Percentiles rank a stretch among this genome's conserved stretches.
Conservation (phyloP, 2,113 vertebrate species). For the Trachemys scripta region DNA sequence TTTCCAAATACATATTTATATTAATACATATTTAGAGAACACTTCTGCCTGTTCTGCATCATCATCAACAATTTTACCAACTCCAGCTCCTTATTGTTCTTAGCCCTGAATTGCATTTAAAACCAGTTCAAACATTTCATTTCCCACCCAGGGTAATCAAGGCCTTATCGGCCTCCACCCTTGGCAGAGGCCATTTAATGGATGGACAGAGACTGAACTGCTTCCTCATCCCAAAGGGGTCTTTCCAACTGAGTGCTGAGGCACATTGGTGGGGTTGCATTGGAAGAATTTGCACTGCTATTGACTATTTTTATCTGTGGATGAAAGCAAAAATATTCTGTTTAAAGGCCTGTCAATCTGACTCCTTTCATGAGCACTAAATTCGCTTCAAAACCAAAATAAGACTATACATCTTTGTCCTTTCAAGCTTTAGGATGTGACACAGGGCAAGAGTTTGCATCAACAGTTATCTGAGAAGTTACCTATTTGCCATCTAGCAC, state of each 20-base stretch:
- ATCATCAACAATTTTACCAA: background rate
- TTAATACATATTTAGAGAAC: too few species aligned
- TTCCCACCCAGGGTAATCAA: background rate
- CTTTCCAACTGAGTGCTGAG: background rate
- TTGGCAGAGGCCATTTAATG: background rate
- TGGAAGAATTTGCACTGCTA: background rate
- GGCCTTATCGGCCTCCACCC: background rate
- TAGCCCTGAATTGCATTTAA: background rate
- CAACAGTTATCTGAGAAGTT: background rate
- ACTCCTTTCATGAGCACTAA: background rate
- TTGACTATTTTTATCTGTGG: background rate
- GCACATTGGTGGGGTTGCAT: accelerated
- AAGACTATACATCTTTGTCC: background rate
- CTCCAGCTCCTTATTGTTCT: background rate
- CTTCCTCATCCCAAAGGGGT: background rate
- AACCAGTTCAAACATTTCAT: background rate
- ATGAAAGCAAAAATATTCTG: background rate
- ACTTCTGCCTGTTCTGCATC: background rate
- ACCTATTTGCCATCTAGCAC: background rate
- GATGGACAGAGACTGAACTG: background rate
- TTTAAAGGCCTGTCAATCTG: background rate
- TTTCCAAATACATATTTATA: accelerated
- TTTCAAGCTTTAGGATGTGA: background rate
- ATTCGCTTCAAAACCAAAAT: background rate
- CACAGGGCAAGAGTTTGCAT: accelerated